Evolutionary conservation across 2,888 invertebrate genomes (phyloP), one percentile per base, ranked within the genome.

Genomic region (Tenthredo livida): DNA sequence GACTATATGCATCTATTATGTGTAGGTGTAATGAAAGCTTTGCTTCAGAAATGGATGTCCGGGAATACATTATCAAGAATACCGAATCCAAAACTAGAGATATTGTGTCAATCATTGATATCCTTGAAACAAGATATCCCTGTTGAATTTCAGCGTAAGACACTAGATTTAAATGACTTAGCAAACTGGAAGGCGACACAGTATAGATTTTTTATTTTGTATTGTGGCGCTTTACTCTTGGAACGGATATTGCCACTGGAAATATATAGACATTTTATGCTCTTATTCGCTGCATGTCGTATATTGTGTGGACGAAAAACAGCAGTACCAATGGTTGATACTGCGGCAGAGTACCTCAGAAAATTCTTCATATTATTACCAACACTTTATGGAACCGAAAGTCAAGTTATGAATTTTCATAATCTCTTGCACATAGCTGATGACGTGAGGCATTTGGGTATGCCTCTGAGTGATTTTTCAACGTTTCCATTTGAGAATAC

Each of bases 351-450:
- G 29, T 85, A 86, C 21, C 54, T 87, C 25, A 84, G 75, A 61
- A 86, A 61, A 12, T 87, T 86, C 67, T 86, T 86, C 37, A 54
- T 21, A 21, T 40, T 84, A 50, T 61, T 75, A 17, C 86, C 86
- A 25, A 67, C 15, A 43, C 78, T 33, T 78, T 86, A 73, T 61
- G 85, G 85, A 15, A 12, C 21, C 29, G 87, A 87, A 58, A 85
- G 75, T 37, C 86, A 86, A 50, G 77, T 86, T 12, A 84, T 86
- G 86, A 87, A 87, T 84, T 84, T 87, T 15, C 86, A 87, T 47
- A 25, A 75, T 50, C 75, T 75, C 15, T 75, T 75, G 50, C 75
- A 75, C 9, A 12, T 75, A 15, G 75, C 75, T 75, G 75, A 75
- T 25, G 75, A 75, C 15, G 50, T 75, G 17, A 47, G 37, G 75